A percentile compares a stretch with the other conserved stretches of the same genome.
Evolutionary conservation across 2,113 vertebrate genomes (phyloP).

Genomic region (Aleadryas rufinucha): DNA sequence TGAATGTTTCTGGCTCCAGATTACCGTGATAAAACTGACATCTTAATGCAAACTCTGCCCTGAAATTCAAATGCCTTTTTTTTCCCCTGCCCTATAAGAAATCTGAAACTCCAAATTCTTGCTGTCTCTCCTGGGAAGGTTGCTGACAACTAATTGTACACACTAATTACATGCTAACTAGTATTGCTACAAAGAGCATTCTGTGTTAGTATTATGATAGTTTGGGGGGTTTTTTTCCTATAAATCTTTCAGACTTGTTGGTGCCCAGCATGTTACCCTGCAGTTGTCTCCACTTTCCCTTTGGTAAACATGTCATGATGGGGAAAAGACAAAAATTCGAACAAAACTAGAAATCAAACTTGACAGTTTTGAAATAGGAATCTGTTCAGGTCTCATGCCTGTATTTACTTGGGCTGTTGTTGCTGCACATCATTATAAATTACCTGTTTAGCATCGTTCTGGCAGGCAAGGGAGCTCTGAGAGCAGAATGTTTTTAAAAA

Average conservation of each 20-base stretch:
- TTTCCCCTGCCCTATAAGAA: not conserved
- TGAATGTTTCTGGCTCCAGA: not conserved
- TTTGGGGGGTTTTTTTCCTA: accelerated
- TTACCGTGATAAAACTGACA: not conserved
- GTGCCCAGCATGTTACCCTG: not conserved
- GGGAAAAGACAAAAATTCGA: not conserved
- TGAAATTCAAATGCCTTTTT: not conserved
- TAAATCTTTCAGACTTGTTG: not conserved
- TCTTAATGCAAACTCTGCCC: not conserved
- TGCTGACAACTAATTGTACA: not conserved
- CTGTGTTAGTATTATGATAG: not conserved
- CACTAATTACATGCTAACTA: not conserved
- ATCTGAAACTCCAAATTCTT: not conserved
- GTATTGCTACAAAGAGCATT: not conserved
- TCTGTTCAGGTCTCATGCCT: not conserved
- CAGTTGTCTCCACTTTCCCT: not conserved
- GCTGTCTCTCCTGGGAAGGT: not conserved
- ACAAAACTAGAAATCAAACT: not conserved
- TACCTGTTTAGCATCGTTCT: not conserved
- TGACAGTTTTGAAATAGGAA: not conserved
- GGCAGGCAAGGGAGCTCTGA: not conserved
- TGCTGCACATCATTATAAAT: not conserved
- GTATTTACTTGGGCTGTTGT: not conserved
- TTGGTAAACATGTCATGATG: not conserved
- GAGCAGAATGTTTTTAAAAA: not conserved